phyloP scores from a whole-genome alignment of 2,888 invertebrate genomes.

The Drymonia ruficornis region DNA sequence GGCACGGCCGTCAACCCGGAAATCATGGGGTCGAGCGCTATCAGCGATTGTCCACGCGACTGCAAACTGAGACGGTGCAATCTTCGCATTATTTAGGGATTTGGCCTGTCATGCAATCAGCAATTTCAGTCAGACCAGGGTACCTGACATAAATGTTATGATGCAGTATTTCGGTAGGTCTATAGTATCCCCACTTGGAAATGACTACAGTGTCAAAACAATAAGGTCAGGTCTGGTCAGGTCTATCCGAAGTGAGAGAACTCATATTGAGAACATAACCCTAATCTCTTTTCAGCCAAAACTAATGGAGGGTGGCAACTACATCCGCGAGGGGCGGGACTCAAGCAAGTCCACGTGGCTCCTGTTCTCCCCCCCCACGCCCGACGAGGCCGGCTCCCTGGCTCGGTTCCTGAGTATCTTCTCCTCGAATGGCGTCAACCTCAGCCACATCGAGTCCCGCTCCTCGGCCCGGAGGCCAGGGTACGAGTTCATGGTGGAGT shows the following conservation, averaged over 20 bases:
- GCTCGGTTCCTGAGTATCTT: constrained; percentile 95
- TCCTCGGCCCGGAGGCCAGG: constrained; percentile 92
- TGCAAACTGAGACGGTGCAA: constrained; percentile 4
- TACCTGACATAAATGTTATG: no score
- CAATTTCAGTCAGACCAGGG: not conserved
- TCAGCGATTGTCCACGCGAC: not conserved
- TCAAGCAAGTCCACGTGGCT: constrained; percentile 91
- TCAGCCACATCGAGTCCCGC: constrained; percentile 96
- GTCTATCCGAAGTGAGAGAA: no score
- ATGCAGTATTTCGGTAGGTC: no score
- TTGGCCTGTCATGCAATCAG: constrained; percentile 6
- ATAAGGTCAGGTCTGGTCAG: no score
- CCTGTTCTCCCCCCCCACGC: constrained; percentile 93
- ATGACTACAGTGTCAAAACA: no score
- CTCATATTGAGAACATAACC: not conserved
- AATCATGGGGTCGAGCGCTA: not conserved
- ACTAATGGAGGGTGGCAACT: constrained; percentile 92
- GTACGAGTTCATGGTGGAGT: constrained; percentile 98
- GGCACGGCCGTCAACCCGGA: not conserved
- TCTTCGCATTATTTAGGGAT: constrained; percentile 6
- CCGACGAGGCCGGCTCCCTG: constrained; percentile 93
- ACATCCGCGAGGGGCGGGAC: constrained; percentile 92
- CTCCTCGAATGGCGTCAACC: constrained; percentile 91
- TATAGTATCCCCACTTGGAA: no score
- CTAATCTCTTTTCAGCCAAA: constrained; percentile 85